Conservation (phyloP, 2,888 invertebrate species). For the Macaria notata region DNA sequence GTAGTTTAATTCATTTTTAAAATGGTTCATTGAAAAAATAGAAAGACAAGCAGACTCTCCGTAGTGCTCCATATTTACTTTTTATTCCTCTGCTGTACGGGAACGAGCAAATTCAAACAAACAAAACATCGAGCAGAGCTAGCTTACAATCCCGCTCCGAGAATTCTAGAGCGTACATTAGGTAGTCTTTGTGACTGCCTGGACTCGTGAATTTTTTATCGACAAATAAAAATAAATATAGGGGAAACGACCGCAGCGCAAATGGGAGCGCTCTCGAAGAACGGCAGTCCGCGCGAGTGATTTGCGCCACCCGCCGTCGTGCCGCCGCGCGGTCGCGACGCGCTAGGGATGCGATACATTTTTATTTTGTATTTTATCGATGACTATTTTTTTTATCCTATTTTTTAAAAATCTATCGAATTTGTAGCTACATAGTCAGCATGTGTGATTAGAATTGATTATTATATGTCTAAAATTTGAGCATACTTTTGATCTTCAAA, state of each 20-base stretch:
- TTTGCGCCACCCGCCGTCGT: slow-evolving; percentile 75
- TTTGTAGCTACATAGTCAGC: too few relatives aligned
- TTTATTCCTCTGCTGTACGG: slow-evolving; percentile 5
- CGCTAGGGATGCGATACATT: slow-evolving; percentile 50
- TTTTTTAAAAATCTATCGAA: too few relatives aligned
- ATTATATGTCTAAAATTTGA: too few relatives aligned
- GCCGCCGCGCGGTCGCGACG: slow-evolving; percentile 71
- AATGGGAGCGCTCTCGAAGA: slow-evolving; percentile 63
- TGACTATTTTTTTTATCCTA: slow-evolving; percentile 40
- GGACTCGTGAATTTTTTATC: slow-evolving; percentile 51
- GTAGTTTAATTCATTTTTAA: too few relatives aligned
- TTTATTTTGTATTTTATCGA: slow-evolving; percentile 37
- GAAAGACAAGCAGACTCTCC: slow-evolving; percentile 2
- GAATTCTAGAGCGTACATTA: slow-evolving; percentile 36
- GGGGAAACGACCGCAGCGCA: slow-evolving; percentile 56
- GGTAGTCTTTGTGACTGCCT: slow-evolving; percentile 35
- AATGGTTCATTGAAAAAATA: background rate
- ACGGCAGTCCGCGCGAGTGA: slow-evolving; percentile 81
- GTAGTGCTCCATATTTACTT: slow-evolving; percentile 13
- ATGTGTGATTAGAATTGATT: too few relatives aligned
- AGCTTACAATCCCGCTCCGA: slow-evolving; percentile 24
- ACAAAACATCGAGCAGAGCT: slow-evolving; percentile 22
- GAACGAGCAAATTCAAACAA: slow-evolving; percentile 15
- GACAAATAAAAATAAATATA: slow-evolving; percentile 59
- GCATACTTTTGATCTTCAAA: too few relatives aligned